Base-by-base conservation (phyloP, 2,113 vertebrate genomes). In the Otis tarda region DNA sequence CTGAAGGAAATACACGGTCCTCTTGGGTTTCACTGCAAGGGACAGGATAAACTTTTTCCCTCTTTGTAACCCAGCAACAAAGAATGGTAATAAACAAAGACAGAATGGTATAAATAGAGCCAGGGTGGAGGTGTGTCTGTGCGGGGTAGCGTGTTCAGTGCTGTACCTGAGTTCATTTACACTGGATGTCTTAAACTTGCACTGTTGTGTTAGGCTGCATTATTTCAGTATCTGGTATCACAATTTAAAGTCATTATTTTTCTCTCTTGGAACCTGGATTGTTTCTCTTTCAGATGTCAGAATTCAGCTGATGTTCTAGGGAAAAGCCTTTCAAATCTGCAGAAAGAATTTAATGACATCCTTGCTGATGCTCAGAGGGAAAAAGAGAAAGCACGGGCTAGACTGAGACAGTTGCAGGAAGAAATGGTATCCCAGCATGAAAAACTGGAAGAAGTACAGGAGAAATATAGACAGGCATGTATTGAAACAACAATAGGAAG, bases 311-410 rank as follows among this genome's bases (percentile, higher is more conserved):
- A 98, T 84, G 37, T 96, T 87, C 94, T 99, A 87, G 98, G 98
- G 75, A 96, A 97, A 87, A 98, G 97, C 83, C 94, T 99, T 87
- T 97, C 94, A 53, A 98, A 95, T 59, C 98, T 99, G 81, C 98
- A 98, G 94, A 97, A 97, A 55, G 97, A 98, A 31, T 91, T 98
- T n/a, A 95, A 10, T 73, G 89, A 94, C 82, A 96, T 98, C 14
- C 97, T 98, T 65, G 95, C 97, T 78, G 97, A 52, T 50, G 97
- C 97, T 33, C 95, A 96, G 80, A 97, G 95, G 85, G 98, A 98
- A 75, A 98, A 96, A 81, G 94, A 98, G 81, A 97, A 98, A 81
- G 97, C 98, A 17, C 93, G 93, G 93, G 89, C 93, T 59, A 95
- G 95, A 63, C 97, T 98, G 65, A 97, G 93, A 31, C 96, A 94